Percentiles rank a stretch among this genome's conserved stretches.
phyloP scores from a whole-genome alignment of 2,113 vertebrate genomes.

The Pseudolaguvia tuberculata region DNA sequence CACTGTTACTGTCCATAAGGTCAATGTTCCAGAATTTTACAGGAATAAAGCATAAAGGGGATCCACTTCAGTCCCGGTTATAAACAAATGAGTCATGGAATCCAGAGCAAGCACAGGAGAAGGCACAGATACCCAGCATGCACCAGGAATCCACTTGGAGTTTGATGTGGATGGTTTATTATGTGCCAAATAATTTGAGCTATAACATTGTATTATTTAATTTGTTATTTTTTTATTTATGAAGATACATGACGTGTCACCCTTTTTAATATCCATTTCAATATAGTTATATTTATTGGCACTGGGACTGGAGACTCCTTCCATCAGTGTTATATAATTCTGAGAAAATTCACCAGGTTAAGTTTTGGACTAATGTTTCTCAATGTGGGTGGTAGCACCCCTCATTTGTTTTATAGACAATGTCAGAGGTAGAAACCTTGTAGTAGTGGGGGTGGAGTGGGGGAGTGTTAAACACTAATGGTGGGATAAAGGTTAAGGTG shows the following conservation, averaged over 20 bases:
- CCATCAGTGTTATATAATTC: neutral
- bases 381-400: no score
- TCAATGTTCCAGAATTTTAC: slow-evolving; percentile 13
- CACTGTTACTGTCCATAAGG: slow-evolving; percentile 1
- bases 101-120: slow-evolving; percentile 50
- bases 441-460: no score
- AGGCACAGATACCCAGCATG: slow-evolving; percentile 61
- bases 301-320: neutral
- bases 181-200: no score
- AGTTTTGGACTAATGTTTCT: neutral
- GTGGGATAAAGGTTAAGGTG: no score
- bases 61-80: slow-evolving; percentile 33
- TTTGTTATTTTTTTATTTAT: no score
- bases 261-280: no score
- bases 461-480: no score
- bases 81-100: slow-evolving; percentile 42
- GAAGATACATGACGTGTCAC: no score
- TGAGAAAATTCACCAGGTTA: neutral
- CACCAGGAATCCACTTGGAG: neutral
- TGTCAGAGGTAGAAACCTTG: no score
- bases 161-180: neutral
- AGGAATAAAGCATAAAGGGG: slow-evolving; percentile 24
- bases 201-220: no score
- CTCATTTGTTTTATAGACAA: no score
- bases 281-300: no score